Conservation (phyloP, 2,888 invertebrate species). For the Paralinhomoeus sp. region DNA sequence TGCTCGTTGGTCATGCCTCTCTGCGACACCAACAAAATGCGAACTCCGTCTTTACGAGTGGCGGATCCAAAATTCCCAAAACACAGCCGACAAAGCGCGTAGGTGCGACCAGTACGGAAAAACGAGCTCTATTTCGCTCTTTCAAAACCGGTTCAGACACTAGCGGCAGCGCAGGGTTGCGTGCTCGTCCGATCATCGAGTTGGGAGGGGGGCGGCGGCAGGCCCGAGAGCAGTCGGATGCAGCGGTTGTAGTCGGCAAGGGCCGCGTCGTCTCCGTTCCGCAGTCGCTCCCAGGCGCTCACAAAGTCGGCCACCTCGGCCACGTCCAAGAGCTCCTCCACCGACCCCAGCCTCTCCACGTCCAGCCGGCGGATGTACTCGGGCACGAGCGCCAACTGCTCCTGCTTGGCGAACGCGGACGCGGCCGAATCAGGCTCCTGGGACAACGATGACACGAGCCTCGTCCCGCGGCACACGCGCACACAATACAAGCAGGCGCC, state of each 20-base stretch:
- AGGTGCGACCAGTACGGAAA: no score
- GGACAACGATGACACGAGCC: not conserved
- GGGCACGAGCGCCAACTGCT: not conserved
- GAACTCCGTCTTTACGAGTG: no score
- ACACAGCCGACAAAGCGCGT: no score
- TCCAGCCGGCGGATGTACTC: not conserved
- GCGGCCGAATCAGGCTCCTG: not conserved
- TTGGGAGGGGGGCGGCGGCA: not conserved
- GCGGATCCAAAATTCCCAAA: no score
- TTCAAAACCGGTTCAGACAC: no score
- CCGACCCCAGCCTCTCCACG: not conserved
- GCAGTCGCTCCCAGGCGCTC: not conserved
- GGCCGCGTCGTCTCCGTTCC: not conserved
- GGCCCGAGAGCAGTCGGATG: not conserved
- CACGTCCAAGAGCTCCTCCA: not conserved
- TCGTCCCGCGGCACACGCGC: not conserved
- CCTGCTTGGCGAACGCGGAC: not conserved
- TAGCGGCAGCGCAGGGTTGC: no score
- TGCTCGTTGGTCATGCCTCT: no score
- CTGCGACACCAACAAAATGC: no score
- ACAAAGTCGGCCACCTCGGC: not conserved
- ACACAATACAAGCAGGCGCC: not conserved
- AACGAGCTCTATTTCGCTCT: no score
- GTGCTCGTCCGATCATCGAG: no score
- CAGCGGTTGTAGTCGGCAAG: not conserved